Evolutionary conservation across 2,797 vertebrate species (phyloP).

Genomic region (Pagetopsis macropterus): DNA sequence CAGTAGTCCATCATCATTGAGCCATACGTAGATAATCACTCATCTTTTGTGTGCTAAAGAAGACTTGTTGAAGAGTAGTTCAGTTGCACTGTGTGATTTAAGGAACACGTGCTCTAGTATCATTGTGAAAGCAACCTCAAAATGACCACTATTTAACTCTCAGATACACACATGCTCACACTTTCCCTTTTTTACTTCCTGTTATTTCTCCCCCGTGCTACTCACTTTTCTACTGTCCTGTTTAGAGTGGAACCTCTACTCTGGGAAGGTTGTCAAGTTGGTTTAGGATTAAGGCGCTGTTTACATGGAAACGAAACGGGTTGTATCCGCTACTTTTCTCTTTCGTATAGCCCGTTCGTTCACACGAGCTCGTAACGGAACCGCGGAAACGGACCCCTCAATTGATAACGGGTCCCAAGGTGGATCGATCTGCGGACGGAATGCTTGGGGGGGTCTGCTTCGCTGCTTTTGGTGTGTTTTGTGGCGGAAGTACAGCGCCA

Average conservation of each 20-base stretch:
- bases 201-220: constrained; percentile 17
- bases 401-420: too few relatives aligned
- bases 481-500: too few relatives aligned
- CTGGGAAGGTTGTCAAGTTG: constrained; percentile 67
- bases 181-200: constrained; percentile 34
- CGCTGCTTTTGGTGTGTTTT: too few relatives aligned
- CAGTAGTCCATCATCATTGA: constrained; percentile 22
- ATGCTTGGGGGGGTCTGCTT: too few relatives aligned
- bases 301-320: too few relatives aligned
- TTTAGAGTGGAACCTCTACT: constrained; percentile 59
- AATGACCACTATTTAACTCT: constrained; percentile 1
- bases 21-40: constrained; percentile 5
- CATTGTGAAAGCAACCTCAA: constrained; percentile 12
- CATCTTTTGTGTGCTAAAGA: not conserved
- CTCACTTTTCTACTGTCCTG: constrained; percentile 22
- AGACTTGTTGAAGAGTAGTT: not conserved
- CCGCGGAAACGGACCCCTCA: too few relatives aligned
- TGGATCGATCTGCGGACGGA: too few relatives aligned
- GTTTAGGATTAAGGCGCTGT: constrained; percentile 76
- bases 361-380: too few relatives aligned
- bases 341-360: too few relatives aligned
- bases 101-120: constrained; percentile 17
- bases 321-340: too few relatives aligned
- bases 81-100: constrained; percentile 5
- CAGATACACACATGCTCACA: not conserved